phyloP scores from a whole-genome alignment of 2,888 invertebrate genomes.

The Clitarchus hookeri region DNA sequence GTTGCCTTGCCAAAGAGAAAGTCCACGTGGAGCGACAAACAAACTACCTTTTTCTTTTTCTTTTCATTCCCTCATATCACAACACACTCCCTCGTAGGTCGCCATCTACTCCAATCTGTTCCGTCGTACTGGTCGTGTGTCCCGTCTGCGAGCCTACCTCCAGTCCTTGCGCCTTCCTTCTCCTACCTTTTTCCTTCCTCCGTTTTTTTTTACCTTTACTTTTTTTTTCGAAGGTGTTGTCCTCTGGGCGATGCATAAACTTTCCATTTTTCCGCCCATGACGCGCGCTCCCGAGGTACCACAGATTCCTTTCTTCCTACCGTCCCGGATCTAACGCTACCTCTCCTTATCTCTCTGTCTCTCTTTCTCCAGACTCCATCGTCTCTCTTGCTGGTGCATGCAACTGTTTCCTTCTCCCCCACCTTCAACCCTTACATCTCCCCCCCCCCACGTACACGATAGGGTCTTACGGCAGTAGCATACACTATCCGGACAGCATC shows the following conservation, averaged over 20 bases:
- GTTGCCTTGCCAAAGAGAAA: no score
- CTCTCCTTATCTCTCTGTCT: neutral
- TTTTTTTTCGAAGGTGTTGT: neutral
- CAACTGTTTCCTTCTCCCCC: neutral
- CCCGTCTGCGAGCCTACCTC: neutral
- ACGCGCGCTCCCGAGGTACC: neutral
- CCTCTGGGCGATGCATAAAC: constrained; percentile 5
- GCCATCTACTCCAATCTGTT: neutral
- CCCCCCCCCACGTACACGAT: neutral
- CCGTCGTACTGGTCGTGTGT: neutral
- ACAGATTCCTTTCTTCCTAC: neutral
- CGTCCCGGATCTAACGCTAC: neutral
- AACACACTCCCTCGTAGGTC: neutral
- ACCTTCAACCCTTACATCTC: neutral
- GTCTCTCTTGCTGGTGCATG: neutral
- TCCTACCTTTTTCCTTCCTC: neutral
- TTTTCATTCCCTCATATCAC: neutral
- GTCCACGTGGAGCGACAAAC: neutral
- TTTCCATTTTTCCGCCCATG: neutral
- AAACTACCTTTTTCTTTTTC: neutral
- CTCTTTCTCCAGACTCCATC: neutral
- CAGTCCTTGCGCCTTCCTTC: neutral
- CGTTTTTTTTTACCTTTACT: neutral
- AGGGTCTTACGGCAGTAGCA: neutral
- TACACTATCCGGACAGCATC: neutral